Evolutionary conservation across 2,113 vertebrate species (phyloP), one percentile per base, ranked within the genome.

Genomic region (Redunca redunca): DNA sequence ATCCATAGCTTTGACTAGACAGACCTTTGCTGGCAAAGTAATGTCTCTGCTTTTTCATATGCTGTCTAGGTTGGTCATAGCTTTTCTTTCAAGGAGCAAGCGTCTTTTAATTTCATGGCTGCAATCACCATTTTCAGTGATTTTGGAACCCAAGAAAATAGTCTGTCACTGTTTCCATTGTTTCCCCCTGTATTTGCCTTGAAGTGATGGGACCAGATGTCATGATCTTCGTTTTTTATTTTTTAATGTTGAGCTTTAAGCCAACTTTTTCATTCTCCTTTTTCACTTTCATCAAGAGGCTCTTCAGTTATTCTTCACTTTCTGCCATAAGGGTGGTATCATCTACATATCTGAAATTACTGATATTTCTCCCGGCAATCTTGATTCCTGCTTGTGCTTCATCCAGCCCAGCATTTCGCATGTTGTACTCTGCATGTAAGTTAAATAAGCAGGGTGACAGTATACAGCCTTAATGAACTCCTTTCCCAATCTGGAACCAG

Each of bases 381-480:
- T 71, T 71, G 67, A 71, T 23, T 40, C 9, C 19, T 23, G 19
- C n/a, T 71, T 23, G 67, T 71, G n/a, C 19, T 71, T 71, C 67
- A 40, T 71, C 19, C 9, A 71, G 17, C n/a, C 67, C 19, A 11
- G n/a, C n/a, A 40, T 40, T 40, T 23, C 0, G 0, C 9, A 21
- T 71, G 9, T 12, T 23, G 19, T 12, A 23, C 5, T 36, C n/a
- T 40, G n/a, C 10, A 36, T 40, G 19, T 71, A 71, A 36, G 19
- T 71, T 71, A 71, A 71, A 71, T 71, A 40, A 40, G 19, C 67
- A 71, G 67, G 19, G n/a, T 71, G n/a, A 71, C 19, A 71, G 4
- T 71, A 71, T 71, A 71, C n/a, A 71, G 67, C 19, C n/a, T 71
- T 71, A 40, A 71, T 4, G 0, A 40, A 71, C 67, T 71, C n/a